Conservation (phyloP, 2,113 vertebrate genomes). For the Tyto alba region DNA sequence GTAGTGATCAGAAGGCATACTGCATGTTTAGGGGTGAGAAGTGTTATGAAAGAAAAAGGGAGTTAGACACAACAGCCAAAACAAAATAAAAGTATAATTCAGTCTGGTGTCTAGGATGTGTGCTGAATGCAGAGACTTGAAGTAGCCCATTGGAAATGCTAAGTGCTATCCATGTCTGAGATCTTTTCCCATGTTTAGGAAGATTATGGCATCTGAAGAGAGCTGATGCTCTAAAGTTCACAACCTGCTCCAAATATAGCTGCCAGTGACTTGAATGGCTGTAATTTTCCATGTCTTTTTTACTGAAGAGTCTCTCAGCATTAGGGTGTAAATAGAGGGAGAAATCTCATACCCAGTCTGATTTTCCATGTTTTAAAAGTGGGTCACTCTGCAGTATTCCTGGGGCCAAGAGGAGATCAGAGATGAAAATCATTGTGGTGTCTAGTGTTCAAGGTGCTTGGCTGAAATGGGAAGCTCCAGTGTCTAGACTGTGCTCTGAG, state of each 20-base stretch:
- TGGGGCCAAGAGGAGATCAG: not conserved
- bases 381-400: not conserved
- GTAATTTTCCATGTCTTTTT: not conserved
- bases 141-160: not conserved
- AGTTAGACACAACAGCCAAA: not conserved
- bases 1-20: not conserved
- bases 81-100: not conserved
- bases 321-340: not conserved
- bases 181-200: not conserved
- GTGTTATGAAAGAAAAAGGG: not conserved
- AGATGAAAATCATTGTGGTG: not conserved
- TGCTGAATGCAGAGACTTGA: not conserved
- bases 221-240: not conserved
- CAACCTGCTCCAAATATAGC: not conserved
- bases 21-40: not conserved
- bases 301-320: not conserved
- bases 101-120: not conserved
- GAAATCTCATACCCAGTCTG: not conserved
- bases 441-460: not conserved
- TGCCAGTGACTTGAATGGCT: not conserved
- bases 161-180: not conserved
- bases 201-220: not conserved
- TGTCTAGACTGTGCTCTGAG: not conserved
- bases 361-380: not conserved
- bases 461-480: not conserved